Base-by-base conservation (phyloP, 2,797 vertebrate species). In the Sparus aurata region DNA sequence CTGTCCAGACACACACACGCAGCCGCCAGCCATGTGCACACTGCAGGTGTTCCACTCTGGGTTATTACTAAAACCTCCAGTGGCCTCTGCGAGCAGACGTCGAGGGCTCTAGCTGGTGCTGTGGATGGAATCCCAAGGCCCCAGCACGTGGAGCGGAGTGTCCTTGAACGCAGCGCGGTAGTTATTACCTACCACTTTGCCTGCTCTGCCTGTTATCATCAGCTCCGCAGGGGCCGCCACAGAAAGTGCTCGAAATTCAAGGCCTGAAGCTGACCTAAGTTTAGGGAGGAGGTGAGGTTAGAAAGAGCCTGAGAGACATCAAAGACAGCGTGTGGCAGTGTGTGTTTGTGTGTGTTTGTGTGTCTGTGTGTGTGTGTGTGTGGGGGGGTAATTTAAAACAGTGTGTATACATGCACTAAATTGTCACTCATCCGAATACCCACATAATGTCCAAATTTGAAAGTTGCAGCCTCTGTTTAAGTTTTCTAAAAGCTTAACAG, bases 21-120 rank as follows among this genome's bases (percentile, higher is more conserved):
- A 79, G 85, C 78, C 85, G 53, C 69, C 7, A 49, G 77, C 87
- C 91, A 90, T 90, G 88, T 90, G 91, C 87, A 74, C 85, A 20
- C 89, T 87, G 85, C 93, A 94, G 91, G 91, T 93, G 93, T 92
- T 94, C 90, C 73, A 25, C 79, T 73, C 82, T 8, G 63, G 63
- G 3, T 79, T 87, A 79, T 85, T 85, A 86, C 72, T 76, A 90
- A 34, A 93, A 89, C 84, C 89, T 86, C 82, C 84, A 73, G 79
- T 49, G 86, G 89, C 80, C 85, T 82, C 77, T 30, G 79, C 78
- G 77, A 46, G 45, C 82, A 86, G 83, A 84, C 88, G 60, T 73
- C 7, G 18, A 81, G 75, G 69, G 68, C 75, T 86, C 63, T 78
- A 70, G 60, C 80, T 47, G 45, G 66, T 8, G 55, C 52, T 79